These are phyloP conservation scores for Eupeodes luniger DNA, from an alignment of 2,888 invertebrate genomes.

Conservation along the genomic window DNA sequence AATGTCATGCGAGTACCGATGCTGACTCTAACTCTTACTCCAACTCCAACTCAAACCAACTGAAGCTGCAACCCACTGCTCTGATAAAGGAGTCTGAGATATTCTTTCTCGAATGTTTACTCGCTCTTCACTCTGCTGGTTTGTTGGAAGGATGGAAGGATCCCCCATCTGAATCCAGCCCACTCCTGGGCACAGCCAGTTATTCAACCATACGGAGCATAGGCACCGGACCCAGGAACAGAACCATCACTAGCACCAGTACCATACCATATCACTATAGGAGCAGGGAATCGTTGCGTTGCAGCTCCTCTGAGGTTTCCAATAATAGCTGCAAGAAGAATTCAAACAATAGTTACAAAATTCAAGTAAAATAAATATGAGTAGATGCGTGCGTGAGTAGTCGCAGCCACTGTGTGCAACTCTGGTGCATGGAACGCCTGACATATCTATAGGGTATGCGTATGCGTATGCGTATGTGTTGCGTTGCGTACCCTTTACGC, in stretches of 20 bases:
- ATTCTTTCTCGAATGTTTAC: constrained; percentile 75
- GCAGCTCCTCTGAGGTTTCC: constrained; percentile 76
- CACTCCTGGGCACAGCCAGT: constrained; percentile 47
- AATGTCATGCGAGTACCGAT: constrained; percentile 68
- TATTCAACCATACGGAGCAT: constrained; percentile 66
- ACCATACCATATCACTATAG: no score
- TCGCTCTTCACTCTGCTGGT: constrained; percentile 60
- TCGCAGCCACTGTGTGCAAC: constrained; percentile 58
- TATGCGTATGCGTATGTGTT: not conserved
- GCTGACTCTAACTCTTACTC: constrained; percentile 35
- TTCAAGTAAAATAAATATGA: constrained; percentile 76
- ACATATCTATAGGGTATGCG: constrained; percentile 14
- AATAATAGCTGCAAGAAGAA: constrained; percentile 76
- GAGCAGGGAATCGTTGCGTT: constrained; percentile 53
- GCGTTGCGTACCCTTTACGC: not conserved
- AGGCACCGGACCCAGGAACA: constrained; percentile 21
- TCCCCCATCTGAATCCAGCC: constrained; percentile 16
- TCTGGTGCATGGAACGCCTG: constrained; percentile 34
- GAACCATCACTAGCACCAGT: not conserved
- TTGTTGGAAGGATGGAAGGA: constrained; percentile 9
- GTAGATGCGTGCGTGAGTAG: constrained; percentile 74
- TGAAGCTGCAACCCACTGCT: constrained; percentile 22
- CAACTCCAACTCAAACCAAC: not conserved
- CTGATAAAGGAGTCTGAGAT: constrained; percentile 50
- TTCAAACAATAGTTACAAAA: constrained; percentile 77